Base-by-base conservation (phyloP, 30 jellyfish, hydroid and myxozoan species). In the Aurelia coerulea region DNA sequence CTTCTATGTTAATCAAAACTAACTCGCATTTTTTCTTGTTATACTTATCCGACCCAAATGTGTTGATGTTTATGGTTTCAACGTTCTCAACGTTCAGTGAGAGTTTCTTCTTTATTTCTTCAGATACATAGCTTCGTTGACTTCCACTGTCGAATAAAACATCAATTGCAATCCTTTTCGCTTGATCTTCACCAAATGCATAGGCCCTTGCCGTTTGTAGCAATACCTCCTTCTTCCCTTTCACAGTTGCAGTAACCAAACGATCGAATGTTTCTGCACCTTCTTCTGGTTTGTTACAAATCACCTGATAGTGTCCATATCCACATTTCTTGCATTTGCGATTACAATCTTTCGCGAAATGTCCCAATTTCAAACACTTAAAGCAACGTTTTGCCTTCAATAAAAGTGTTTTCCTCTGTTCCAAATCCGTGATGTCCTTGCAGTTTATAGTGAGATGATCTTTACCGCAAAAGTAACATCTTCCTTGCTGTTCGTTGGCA, bases 21-120 rank as follows among this genome's bases (percentile, higher is more conserved):
- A 18, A 53, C 1, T 65, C 77, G 68, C 83, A 85, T 29, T 19
- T 46, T 39, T 85, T 85, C 73, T 51, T 74, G 49, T 5, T 37
- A 66, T 75, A 73, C 78, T 85, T 85, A 17, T 85, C 80, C 10
- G 88, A 35, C 10, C 95, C 84, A 68, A 85, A 85, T 4, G 88
- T 85, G 89, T 85, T 85, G 8, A 85, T 9, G 60, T 85, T 85
- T 19, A 85, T 62, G 34, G 59, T 41, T 49, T 85, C 83, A 13
- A 33, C 73, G 35, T 39, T 41, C 65, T 84, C 87, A 29, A 50
- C 73, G 53, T 84, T 73, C 87, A 70, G 73, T 53, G 59, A 39
- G 62, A 84, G 93, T 50, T 72, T 84, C 62, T 79, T 70, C 88
- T 69, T 62, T 12, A 79, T 12, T 59, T 88, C 91, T 68, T 54